Conservation (phyloP, 2,888 invertebrate genomes). For the Dichetophora obliterata region DNA sequence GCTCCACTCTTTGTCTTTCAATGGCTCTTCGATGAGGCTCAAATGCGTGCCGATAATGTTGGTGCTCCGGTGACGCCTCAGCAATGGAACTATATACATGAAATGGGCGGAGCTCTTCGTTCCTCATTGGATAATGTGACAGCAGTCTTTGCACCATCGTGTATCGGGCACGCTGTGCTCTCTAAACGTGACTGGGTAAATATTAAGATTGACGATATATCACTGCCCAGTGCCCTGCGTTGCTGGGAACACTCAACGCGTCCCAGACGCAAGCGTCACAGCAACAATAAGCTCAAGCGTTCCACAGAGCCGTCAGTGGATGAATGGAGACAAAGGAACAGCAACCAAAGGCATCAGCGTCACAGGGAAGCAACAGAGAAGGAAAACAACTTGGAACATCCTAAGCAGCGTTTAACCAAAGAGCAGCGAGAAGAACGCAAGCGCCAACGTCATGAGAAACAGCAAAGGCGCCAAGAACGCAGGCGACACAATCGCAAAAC, state of each 20-base stretch:
- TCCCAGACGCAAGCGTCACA: constrained; percentile 60
- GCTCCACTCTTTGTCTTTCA: constrained; percentile 94
- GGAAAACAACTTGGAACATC: constrained; percentile 42
- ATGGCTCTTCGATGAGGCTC: constrained; percentile 95
- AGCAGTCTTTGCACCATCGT: constrained; percentile 93
- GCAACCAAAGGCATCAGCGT: constrained; percentile 58
- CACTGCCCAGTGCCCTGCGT: constrained; percentile 85
- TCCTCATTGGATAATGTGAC: constrained; percentile 86
- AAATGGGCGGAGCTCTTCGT: constrained; percentile 87
- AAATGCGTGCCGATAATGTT: constrained; percentile 92
- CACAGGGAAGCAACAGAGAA: constrained; percentile 52
- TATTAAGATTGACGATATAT: constrained; percentile 86
- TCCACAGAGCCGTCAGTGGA: constrained; percentile 60
- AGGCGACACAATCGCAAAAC: constrained; percentile 48
- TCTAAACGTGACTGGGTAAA: constrained; percentile 89
- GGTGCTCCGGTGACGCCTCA: constrained; percentile 88
- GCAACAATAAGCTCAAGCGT: constrained; percentile 59
- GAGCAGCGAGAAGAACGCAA: constrained; percentile 62
- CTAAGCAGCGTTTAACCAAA: constrained; percentile 55
- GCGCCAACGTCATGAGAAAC: constrained; percentile 56
- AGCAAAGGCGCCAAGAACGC: constrained; percentile 55
- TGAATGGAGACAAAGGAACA: constrained; percentile 53
- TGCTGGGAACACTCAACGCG: constrained; percentile 85
- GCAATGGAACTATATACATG: constrained; percentile 95
- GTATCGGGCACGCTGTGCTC: constrained; percentile 91